Percentiles rank a stretch among this genome's conserved stretches.
Evolutionary conservation across 2,888 invertebrate genomes (phyloP).

Genomic region (Clusia tigrina): DNA sequence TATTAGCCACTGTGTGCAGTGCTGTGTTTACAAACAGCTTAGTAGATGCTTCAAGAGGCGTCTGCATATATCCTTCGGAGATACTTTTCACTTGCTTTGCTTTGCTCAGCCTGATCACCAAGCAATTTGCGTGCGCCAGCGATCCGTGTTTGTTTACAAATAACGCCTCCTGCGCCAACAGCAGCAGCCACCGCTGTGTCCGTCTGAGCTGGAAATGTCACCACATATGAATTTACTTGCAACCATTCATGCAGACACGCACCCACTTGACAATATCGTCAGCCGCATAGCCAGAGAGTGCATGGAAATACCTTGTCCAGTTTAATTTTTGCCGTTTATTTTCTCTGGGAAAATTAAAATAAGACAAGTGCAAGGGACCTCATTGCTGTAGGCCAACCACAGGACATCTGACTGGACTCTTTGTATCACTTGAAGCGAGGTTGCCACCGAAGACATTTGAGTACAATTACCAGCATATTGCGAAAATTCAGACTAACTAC

Average conservation of each 20-base stretch:
- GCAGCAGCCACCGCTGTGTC: not conserved
- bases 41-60: not conserved
- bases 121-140: not conserved
- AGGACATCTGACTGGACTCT: too few species aligned
- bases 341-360: too few species aligned
- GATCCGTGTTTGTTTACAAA: slow-evolving; percentile 9
- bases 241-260: not conserved
- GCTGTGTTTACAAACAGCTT: slow-evolving; percentile 7
- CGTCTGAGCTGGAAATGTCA: slow-evolving; percentile 1
- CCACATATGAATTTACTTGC: too few species aligned
- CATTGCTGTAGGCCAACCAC: too few species aligned
- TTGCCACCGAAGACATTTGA: too few species aligned
- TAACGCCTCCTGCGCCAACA: slow-evolving; percentile 4
- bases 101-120: not conserved
- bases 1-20: not conserved
- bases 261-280: slow-evolving; percentile 10
- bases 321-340: not conserved
- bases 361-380: too few species aligned
- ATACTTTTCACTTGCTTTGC: not conserved
- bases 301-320: slow-evolving; percentile 1
- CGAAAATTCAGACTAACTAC: too few species aligned
- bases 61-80: too few species aligned
- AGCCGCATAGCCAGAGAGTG: not conserved
- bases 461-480: too few species aligned
- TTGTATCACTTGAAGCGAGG: too few species aligned